Conservation (phyloP, 53 echinoderm and acorn worm genomes). For the Glandiceps talaboti region DNA sequence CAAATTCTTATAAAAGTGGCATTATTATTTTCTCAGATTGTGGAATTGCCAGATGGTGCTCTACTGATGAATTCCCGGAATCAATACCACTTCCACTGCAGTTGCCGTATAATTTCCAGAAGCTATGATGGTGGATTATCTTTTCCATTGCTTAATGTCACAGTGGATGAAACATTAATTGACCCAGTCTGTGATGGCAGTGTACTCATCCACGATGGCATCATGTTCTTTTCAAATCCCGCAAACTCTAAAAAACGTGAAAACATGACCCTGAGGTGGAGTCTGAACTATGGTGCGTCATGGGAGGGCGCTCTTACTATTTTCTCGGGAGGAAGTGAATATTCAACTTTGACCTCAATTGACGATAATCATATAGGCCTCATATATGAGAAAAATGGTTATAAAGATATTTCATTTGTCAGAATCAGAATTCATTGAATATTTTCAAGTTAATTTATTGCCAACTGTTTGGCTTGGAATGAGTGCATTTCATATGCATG, state of each 20-base stretch:
- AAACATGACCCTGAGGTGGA: slow-evolving; percentile 67
- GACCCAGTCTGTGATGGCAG: slow-evolving; percentile 55
- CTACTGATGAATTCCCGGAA: slow-evolving; percentile 52
- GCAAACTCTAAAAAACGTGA: slow-evolving; percentile 18
- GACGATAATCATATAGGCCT: slow-evolving; percentile 58
- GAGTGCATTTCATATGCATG: no score
- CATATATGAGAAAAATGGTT: slow-evolving; percentile 44
- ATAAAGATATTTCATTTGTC: slow-evolving; percentile 37
- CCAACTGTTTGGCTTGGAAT: no score
- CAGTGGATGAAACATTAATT: slow-evolving; percentile 30
- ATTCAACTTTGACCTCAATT: slow-evolving; percentile 50
- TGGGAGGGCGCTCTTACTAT: slow-evolving; percentile 45
- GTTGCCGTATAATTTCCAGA: slow-evolving; percentile 44
- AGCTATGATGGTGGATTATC: slow-evolving; percentile 64
- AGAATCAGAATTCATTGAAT: slow-evolving; percentile 30
- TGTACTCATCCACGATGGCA: slow-evolving; percentile 29
- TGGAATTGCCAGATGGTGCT: slow-evolving; percentile 63
- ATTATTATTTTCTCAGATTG: slow-evolving; percentile 25
- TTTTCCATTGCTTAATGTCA: slow-evolving; percentile 27
- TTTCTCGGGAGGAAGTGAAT: slow-evolving; percentile 44
- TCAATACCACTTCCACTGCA: slow-evolving; percentile 45
- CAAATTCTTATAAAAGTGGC: no score
- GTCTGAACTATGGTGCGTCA: slow-evolving; percentile 31
- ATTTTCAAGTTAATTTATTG: no score
- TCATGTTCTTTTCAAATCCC: slow-evolving; percentile 60